phyloP scores from a whole-genome alignment of 2,113 vertebrate species.

The Lota lota region DNA sequence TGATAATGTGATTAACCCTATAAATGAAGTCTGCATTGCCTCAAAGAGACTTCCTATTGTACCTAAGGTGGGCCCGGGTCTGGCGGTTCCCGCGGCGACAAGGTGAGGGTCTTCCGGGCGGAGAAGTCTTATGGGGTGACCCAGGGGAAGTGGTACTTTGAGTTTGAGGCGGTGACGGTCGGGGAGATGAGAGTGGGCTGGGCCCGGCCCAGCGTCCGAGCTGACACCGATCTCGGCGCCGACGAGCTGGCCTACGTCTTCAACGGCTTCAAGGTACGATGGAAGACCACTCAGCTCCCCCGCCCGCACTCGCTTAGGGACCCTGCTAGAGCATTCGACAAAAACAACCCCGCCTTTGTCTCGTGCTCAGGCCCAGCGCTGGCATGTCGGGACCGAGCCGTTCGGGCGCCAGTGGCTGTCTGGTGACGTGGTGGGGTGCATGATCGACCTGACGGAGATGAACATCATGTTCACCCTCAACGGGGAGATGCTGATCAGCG shows the following conservation, averaged over 20 bases:
- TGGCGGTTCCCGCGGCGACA: constrained; percentile 66
- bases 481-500: constrained; percentile 90
- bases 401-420: constrained; percentile 88
- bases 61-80: constrained; percentile 63
- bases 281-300: too few species aligned
- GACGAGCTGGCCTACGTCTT: constrained; percentile 90
- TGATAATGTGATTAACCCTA: too few species aligned
- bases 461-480: constrained; percentile 86
- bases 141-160: constrained; percentile 90
- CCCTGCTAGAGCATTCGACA: too few species aligned
- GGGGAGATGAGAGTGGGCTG: constrained; percentile 94
- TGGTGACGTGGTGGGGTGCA: constrained; percentile 81
- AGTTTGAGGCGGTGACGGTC: constrained; percentile 87
- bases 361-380: not conserved
- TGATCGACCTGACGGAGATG: constrained; percentile 80
- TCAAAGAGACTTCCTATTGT: constrained; percentile 11
- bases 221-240: constrained; percentile 82
- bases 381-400: constrained; percentile 81
- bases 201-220: constrained; percentile 82
- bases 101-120: constrained; percentile 84
- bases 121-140: constrained; percentile 84
- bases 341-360: not conserved
- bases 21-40: too few species aligned
- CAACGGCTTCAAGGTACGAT: constrained; percentile 83
- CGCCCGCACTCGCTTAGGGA: too few species aligned